Conservation (phyloP, 1,140 invertebrate genomes). For the Proctacanthus coquilletti region DNA sequence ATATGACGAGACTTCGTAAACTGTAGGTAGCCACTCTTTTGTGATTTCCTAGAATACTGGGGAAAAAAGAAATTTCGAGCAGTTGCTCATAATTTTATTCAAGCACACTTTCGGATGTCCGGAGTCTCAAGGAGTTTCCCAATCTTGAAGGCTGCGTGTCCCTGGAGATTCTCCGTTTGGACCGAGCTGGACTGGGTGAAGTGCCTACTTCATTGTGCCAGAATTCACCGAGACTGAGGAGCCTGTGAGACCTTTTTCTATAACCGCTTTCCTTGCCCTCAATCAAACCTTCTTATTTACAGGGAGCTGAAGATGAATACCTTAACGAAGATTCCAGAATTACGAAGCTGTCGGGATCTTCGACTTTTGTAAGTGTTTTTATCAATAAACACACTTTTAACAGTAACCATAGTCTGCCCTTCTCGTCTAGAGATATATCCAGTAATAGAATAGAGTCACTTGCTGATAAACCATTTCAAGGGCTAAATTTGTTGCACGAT, state of each 20-base stretch:
- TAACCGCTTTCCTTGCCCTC: neutral
- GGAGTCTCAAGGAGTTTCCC: slow-evolving; percentile 61
- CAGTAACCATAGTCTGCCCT: slow-evolving; percentile 7
- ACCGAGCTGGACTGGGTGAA: slow-evolving; percentile 55
- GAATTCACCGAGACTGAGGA: slow-evolving; percentile 61
- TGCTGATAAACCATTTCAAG: slow-evolving; percentile 50
- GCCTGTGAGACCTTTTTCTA: slow-evolving; percentile 52
- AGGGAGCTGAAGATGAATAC: slow-evolving; percentile 75
- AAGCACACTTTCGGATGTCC: slow-evolving; percentile 75
- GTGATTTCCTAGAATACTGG: slow-evolving; percentile 1
- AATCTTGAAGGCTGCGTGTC: slow-evolving; percentile 59
- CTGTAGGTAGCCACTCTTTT: slow-evolving; percentile 42
- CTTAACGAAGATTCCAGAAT: slow-evolving; percentile 50
- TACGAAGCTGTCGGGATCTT: slow-evolving; percentile 57
- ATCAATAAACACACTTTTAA: neutral
- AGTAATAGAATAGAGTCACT: slow-evolving; percentile 64
- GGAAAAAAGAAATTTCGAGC: slow-evolving; percentile 6
- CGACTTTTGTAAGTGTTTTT: slow-evolving; percentile 70
- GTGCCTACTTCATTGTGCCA: slow-evolving; percentile 63
- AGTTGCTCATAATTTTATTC: slow-evolving; percentile 8
- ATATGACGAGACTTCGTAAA: slow-evolving; percentile 47
- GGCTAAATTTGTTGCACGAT: slow-evolving; percentile 62
- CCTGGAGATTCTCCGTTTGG: slow-evolving; percentile 63
- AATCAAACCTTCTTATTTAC: slow-evolving; percentile 20
- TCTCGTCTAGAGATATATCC: slow-evolving; percentile 62